Evolutionary conservation across 1,140 invertebrate species (phyloP).

Genomic region (Akabosia matsudoensis): DNA sequence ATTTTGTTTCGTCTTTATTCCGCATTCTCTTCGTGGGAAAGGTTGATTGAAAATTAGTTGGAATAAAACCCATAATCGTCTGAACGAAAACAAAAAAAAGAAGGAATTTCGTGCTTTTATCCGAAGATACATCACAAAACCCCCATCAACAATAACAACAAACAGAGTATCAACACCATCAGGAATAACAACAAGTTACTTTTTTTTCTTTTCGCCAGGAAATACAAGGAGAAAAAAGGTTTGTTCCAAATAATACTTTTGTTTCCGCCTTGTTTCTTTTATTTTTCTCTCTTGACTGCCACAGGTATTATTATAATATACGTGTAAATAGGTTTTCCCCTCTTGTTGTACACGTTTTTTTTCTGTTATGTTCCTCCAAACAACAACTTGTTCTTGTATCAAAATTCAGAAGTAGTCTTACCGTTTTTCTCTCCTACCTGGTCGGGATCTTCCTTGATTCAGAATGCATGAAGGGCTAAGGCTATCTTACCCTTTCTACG

Average conservation of each 20-base stretch:
- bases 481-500: no score
- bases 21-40: no score
- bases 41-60: background rate
- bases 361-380: background rate
- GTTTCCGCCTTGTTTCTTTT: background rate
- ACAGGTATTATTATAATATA: background rate
- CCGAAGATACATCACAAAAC: no score
- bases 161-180: background rate
- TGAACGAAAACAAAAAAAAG: background rate
- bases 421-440: background rate
- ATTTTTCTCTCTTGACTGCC: no score
- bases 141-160: no score
- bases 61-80: background rate
- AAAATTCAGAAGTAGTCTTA: background rate
- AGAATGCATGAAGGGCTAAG: constrained; percentile 3
- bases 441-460: background rate
- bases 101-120: no score
- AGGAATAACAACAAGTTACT: background rate
- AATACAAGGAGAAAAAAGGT: background rate
- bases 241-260: background rate
- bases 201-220: background rate
- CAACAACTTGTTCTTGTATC: background rate
- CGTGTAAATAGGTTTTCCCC: background rate
- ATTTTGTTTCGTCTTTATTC: background rate
- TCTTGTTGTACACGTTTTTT: background rate